These are phyloP conservation scores for Drosophila cognata DNA, from an alignment of 2,888 invertebrate species.

Conservation along the genomic window DNA sequence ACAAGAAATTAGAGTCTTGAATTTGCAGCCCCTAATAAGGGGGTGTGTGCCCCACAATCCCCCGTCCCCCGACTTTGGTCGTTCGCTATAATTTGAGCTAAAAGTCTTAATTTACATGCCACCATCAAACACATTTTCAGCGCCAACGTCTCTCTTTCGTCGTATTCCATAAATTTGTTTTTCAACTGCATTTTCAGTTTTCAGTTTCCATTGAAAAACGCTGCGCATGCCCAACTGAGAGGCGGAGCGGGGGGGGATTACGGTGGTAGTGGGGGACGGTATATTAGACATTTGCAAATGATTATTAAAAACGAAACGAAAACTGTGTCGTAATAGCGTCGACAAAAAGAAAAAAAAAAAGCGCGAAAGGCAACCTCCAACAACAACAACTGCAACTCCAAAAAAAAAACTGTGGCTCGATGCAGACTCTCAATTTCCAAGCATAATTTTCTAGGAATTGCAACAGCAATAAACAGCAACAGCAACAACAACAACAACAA, in stretches of 20 bases:
- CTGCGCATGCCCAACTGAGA: conserved; percentile 62
- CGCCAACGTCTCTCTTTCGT: conserved; percentile 21
- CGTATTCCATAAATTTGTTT: conserved; percentile 38
- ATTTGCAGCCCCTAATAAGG: conserved; percentile 13
- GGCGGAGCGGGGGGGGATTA: not conserved
- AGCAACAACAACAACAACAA: conserved; percentile 5
- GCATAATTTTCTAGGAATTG: conserved; percentile 75
- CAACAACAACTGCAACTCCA: conserved; percentile 16
- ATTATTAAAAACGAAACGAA: conserved; percentile 78
- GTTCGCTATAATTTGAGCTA: conserved; percentile 56
- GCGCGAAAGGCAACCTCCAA: conserved; percentile 46
- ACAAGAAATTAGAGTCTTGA: conserved; percentile 49
- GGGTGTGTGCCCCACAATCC: not conserved
- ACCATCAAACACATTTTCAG: conserved; percentile 41
- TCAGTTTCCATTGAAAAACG: conserved; percentile 56
- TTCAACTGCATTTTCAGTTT: conserved; percentile 46
- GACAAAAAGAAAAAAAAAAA: conserved; percentile 16
- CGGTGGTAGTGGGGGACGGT: conserved; percentile 22
- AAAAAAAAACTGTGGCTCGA: conserved; percentile 21
- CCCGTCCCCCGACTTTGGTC: conserved; percentile 13
- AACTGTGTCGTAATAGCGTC: conserved; percentile 69
- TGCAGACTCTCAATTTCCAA: conserved; percentile 68
- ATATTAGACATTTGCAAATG: conserved; percentile 73
- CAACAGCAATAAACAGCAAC: conserved; percentile 45
- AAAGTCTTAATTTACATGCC: conserved; percentile 74